Conservation (phyloP, 1,140 invertebrate genomes). For the Cydia fagiglandana region DNA sequence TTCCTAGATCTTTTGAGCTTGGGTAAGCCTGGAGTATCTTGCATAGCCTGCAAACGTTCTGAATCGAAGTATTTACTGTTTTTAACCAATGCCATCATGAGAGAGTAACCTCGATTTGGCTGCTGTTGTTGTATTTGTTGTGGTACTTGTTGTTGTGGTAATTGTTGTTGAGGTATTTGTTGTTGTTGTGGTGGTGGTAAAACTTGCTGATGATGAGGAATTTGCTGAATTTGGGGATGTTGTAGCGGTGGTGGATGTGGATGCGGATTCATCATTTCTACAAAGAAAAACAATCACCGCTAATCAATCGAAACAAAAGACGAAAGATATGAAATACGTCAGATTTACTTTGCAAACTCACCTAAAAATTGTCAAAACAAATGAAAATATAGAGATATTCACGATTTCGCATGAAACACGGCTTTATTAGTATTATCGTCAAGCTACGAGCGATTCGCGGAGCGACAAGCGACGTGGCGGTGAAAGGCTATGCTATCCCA, state of each 20-base stretch:
- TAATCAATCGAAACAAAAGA: neutral
- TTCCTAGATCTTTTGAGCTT: slow-evolving; percentile 17
- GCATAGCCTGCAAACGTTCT: slow-evolving; percentile 9
- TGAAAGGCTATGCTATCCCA: slow-evolving; percentile 9
- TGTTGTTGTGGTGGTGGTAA: slow-evolving; percentile 6
- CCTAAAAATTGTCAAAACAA: neutral
- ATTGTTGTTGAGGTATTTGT: neutral
- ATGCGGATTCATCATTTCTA: slow-evolving; percentile 13
- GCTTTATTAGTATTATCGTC: neutral
- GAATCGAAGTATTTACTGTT: slow-evolving; percentile 21
- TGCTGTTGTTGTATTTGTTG: slow-evolving; percentile 1
- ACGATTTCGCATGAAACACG: neutral
- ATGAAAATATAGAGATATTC: neutral
- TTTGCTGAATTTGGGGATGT: slow-evolving; percentile 6
- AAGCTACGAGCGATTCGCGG: slow-evolving; percentile 1
- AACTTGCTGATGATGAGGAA: slow-evolving; percentile 1
- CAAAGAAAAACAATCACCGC: neutral
- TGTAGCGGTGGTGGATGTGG: slow-evolving; percentile 6
- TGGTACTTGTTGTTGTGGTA: neutral
- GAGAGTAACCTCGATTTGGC: slow-evolving; percentile 13
- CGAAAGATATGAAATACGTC: neutral
- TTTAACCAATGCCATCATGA: slow-evolving; percentile 24
- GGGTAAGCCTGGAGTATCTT: slow-evolving; percentile 3
- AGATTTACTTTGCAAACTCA: neutral
- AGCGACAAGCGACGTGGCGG: slow-evolving; percentile 17